Evolutionary conservation across 2,797 vertebrate species (phyloP).

Genomic region (Siniperca scherzeri): DNA sequence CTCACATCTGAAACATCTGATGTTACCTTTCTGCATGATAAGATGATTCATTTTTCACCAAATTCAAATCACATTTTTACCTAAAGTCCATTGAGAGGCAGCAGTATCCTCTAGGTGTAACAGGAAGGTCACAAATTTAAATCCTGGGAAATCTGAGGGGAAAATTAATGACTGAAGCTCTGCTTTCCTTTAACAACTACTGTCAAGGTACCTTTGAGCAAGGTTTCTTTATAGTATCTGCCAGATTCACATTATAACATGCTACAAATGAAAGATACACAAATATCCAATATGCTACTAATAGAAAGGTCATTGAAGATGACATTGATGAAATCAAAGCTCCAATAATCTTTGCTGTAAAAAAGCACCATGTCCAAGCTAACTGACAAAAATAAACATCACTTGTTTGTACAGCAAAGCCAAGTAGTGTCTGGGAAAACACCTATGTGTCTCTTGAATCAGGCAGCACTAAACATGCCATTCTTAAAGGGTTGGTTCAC

Average conservation of each 20-base stretch:
- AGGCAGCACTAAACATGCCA: neutral
- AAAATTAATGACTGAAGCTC: slow-evolving; percentile 37
- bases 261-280: slow-evolving; percentile 26
- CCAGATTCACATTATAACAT: slow-evolving; percentile 18
- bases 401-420: neutral
- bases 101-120: slow-evolving; percentile 23
- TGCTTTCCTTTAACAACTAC: slow-evolving; percentile 10
- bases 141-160: slow-evolving; percentile 13
- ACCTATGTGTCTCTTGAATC: neutral
- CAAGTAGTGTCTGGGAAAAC: neutral
- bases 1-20: slow-evolving; percentile 39
- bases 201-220: slow-evolving; percentile 33
- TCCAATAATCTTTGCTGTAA: neutral
- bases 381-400: neutral
- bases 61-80: slow-evolving; percentile 47
- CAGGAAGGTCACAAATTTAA: slow-evolving; percentile 50
- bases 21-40: slow-evolving; percentile 42
- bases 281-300: slow-evolving; percentile 10
- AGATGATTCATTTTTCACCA: slow-evolving; percentile 46
- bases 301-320: slow-evolving; percentile 2
- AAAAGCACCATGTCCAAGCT: neutral
- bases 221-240: slow-evolving; percentile 23
- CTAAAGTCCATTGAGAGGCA: slow-evolving; percentile 29
- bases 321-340: slow-evolving; percentile 27
- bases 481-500: neutral